Evolutionary conservation across 2,888 invertebrate species (phyloP).

Genomic region (Drosophila bunnanda): DNA sequence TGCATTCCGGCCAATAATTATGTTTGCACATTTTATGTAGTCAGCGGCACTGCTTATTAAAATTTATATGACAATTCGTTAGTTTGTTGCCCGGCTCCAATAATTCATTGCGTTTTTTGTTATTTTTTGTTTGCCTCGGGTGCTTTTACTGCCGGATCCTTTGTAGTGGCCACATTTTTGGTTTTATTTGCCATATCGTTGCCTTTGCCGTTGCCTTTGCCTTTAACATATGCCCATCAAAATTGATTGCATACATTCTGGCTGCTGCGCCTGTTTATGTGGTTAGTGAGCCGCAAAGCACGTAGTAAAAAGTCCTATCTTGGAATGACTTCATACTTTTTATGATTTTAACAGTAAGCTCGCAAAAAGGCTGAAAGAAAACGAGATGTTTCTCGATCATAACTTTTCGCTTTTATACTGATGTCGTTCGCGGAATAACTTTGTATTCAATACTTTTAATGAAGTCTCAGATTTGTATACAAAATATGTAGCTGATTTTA

Average conservation of each 20-base stretch:
- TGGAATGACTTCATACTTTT: slow-evolving; percentile 17
- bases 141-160: slow-evolving; percentile 17
- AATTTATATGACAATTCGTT: slow-evolving; percentile 66
- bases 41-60: slow-evolving; percentile 61
- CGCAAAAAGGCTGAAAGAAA: not conserved
- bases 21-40: slow-evolving; percentile 43
- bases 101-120: slow-evolving; percentile 14
- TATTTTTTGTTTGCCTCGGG: slow-evolving; percentile 3
- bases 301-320: slow-evolving; percentile 40
- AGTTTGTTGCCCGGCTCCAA: slow-evolving; percentile 31
- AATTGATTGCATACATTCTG: slow-evolving; percentile 57
- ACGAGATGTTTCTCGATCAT: slow-evolving; percentile 14
- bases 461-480: slow-evolving; percentile 1
- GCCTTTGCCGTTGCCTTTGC: slow-evolving; percentile 2
- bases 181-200: slow-evolving; percentile 9
- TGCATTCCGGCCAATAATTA: slow-evolving; percentile 63
- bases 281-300: slow-evolving; percentile 42
- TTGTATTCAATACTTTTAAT: slow-evolving; percentile 14
- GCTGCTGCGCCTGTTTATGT: slow-evolving; percentile 45
- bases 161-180: slow-evolving; percentile 12
- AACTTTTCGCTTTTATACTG: slow-evolving; percentile 7
- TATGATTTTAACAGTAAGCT: slow-evolving; percentile 41
- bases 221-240: slow-evolving; percentile 66
- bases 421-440: not conserved
- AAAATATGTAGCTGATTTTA: too few relatives aligned